A percentile compares a stretch with the other conserved stretches of the same genome.
Evolutionary conservation across 2,797 vertebrate species (phyloP).

Genomic region (Cyprinodon diabolis): DNA sequence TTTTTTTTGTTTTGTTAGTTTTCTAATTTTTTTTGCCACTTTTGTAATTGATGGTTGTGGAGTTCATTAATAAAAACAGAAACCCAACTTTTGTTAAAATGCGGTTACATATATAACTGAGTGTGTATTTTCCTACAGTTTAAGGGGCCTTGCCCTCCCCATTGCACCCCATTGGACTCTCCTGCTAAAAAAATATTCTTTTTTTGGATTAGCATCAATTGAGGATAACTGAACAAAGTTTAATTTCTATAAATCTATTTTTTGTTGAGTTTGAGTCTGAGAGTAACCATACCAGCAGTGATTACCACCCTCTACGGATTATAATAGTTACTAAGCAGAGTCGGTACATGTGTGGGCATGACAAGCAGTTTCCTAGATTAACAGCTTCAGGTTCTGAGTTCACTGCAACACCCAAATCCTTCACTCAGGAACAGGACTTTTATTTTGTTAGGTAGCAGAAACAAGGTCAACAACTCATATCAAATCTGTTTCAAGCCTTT

Average conservation of each 20-base stretch:
- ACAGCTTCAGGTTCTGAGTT: slow-evolving; percentile 8
- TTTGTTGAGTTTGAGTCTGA: slow-evolving; percentile 14
- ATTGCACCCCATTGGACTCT: too few species aligned
- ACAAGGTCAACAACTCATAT: slow-evolving; percentile 12
- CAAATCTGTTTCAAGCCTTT: slow-evolving; percentile 5
- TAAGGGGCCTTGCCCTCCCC: slow-evolving; percentile 4
- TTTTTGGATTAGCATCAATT: slow-evolving; percentile 45
- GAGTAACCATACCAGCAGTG: slow-evolving; percentile 7
- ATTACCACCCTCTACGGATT: slow-evolving; percentile 13
- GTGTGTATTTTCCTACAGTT: slow-evolving; percentile 36
- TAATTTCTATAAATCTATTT: slow-evolving; percentile 23
- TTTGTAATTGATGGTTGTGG: background rate
- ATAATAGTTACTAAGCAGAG: background rate
- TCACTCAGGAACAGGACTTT: slow-evolving; percentile 1
- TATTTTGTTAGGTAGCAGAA: background rate
- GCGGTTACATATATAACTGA: slow-evolving; percentile 15
- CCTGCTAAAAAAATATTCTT: background rate
- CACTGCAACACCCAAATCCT: slow-evolving; percentile 9
- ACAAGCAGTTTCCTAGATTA: slow-evolving; percentile 6
- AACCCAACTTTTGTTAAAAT: background rate
- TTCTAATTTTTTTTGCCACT: too few species aligned
- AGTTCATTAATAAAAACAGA: background rate
- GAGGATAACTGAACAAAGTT: slow-evolving; percentile 11
- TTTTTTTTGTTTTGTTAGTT: too few species aligned
- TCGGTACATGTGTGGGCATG: slow-evolving; percentile 22